Conservation (phyloP, 2,113 vertebrate genomes). For the Panthera tigris region DNA sequence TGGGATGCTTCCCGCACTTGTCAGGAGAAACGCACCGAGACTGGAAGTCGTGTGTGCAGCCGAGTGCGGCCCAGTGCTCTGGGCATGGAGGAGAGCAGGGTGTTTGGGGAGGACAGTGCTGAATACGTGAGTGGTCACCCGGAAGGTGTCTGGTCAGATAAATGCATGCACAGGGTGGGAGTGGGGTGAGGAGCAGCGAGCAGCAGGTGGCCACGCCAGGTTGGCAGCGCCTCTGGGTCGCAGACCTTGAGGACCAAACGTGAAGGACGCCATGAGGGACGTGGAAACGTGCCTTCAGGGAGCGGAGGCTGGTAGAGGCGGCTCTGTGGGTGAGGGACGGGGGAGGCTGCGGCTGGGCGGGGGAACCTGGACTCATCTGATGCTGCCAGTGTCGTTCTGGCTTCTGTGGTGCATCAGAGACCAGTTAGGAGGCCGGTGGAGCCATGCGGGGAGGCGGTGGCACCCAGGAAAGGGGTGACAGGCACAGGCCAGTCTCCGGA, state of each 20-base stretch:
- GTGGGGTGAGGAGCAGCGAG: not conserved
- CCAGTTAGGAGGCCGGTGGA: not conserved
- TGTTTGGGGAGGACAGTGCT: not conserved
- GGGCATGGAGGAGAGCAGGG: not conserved
- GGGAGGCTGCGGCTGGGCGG: not conserved
- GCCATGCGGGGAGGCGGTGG: not conserved
- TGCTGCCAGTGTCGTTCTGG: not conserved
- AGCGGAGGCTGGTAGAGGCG: not conserved
- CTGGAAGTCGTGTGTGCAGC: not conserved
- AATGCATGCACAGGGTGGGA: not conserved
- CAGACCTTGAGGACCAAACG: not conserved
- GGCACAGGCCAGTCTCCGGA: not conserved
- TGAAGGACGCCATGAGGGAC: not conserved
- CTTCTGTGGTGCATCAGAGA: not conserved
- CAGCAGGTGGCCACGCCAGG: not conserved
- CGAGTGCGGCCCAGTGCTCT: not conserved
- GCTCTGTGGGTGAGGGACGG: not conserved
- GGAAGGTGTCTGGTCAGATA: not conserved
- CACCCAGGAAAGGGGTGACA: not conserved
- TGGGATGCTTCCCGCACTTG: not conserved
- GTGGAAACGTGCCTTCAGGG: too few relatives aligned
- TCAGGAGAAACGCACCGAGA: not conserved
- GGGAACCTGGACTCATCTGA: not conserved
- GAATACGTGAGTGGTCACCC: too few relatives aligned
- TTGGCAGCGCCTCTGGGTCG: not conserved